Evolutionary conservation across 2,113 vertebrate species (phyloP), one percentile per base, ranked within the genome.

Genomic region (Myrmecobius fasciatus): DNA sequence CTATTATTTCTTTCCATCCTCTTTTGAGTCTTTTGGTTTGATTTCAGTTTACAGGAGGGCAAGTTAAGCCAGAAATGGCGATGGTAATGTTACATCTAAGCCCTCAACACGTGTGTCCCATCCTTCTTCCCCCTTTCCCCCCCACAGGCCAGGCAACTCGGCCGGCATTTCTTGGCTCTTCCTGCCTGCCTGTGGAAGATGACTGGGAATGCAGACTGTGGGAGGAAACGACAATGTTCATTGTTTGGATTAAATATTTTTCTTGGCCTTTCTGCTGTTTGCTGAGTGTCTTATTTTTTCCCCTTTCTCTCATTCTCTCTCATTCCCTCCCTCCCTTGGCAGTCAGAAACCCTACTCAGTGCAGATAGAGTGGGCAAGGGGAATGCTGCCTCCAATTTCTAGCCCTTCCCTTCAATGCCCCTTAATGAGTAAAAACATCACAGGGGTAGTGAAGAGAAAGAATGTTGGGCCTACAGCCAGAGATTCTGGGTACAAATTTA

Each of bases 181-280:
- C 47, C 3, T 5, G 92, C 91, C 97, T 95, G 97, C 97, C 97
- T 28, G 67, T 97, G 96, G 97, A 98, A 97, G 98, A 97, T 95
- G 98, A 97, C 97, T 97, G 95, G 97, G 98, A 98, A 98, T 98
- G 98, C 98, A 98, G 98, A 98, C 98, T 97, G 98, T 98, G 98
- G 98, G 98, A 98, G 98, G 98, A 98, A 98, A 98, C 0, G 91
- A 97, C 98, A 98, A 96, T 98, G 97, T 98, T 98, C 98, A 97
- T 98, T 98, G 98, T 98, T 98, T 98, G 98, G 97, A 98, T 98
- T 98, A 97, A 98, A 98, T 98, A 98, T 98, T 99, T 98, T 98
- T 98, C 97, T 98, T 98, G 98, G 98, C 98, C 88, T 52, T 97
- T 91, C 90, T 90, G 89, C 95, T 97, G 92, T 98, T 98, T 96